Base-by-base conservation (phyloP, 2,888 invertebrate genomes). In the Pogonocherus hispidulus region DNA sequence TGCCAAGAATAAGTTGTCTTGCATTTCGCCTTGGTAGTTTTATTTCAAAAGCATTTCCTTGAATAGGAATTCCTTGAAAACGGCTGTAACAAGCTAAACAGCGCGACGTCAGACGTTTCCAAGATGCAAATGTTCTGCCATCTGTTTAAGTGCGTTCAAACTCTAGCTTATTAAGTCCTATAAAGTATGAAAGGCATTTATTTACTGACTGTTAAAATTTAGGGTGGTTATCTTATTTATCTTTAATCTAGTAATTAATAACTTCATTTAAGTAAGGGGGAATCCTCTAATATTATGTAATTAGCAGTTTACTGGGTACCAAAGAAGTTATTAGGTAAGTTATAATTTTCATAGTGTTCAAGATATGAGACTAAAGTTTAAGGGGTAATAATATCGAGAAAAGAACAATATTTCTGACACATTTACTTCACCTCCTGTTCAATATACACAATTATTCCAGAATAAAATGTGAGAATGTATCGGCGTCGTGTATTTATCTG, bases 81-180 rank as follows among this genome's bases (percentile, higher is more conserved):
- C 32, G 18, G 47, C 47, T 59, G 27, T 35, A 49, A 23, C n/a
- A 47, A 46, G 32, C 27, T 57, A 57, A 57, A 44, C 18, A 32
- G 19, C 19, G 47, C 47, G 23, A 35, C 59, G 59, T 59, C 59
- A 49, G 59, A 49, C 46, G 59, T 46, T 59, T 47, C 59, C 59
- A 47, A 59, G 59, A 47, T 59, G 59, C 59, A 59, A 59, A 59
- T 59, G 47, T 59, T 59, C 47, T n/a, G 27, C 59, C 59, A 59
- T 59, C 59, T 59, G 59, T 59, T 59, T 59, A 59, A 59, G 44
- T 59, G 47, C 47, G 59, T 59, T 47, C 46, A 49, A 59, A 32
- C 46, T 47, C 47, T 8, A 22, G 47, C 59, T 59, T 59, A 59
- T 59, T 59, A 49, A 57, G 47, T 47, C 47, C n/a, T 47, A 49